phyloP scores from a whole-genome alignment of 2,797 vertebrate species.

The Botia almorhae region DNA sequence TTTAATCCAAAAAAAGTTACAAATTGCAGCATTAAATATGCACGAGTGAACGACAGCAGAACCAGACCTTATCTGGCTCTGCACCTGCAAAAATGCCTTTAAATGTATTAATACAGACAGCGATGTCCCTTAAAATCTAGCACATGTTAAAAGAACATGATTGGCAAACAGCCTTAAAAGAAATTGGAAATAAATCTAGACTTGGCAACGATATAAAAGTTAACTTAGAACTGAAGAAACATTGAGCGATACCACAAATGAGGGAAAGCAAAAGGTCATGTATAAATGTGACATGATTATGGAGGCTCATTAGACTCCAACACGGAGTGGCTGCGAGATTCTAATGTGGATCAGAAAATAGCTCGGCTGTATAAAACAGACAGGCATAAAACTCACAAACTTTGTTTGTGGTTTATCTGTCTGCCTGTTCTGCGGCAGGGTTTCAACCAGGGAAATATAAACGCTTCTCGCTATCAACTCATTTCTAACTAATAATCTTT shows the following conservation, averaged over 20 bases:
- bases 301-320: slow-evolving; percentile 51
- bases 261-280: slow-evolving; percentile 49
- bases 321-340: slow-evolving; percentile 14
- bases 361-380: neutral
- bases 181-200: slow-evolving; percentile 2
- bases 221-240: slow-evolving; percentile 20
- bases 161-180: slow-evolving; percentile 16
- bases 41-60: neutral
- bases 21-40: too few species aligned
- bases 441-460: neutral
- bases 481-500: neutral
- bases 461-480: neutral
- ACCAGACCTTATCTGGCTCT: neutral
- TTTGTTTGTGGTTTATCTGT: neutral
- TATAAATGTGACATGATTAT: slow-evolving; percentile 53
- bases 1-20: neutral
- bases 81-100: neutral
- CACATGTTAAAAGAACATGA: neutral
- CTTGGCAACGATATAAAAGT: slow-evolving; percentile 13
- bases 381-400: neutral
- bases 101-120: slow-evolving; percentile 23
- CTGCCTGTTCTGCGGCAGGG: neutral
- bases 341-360: slow-evolving; percentile 46
- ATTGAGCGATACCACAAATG: slow-evolving; percentile 26
- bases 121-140: neutral